Conservation (phyloP, 2,888 invertebrate species). For the Lycocerus yunnanus region DNA sequence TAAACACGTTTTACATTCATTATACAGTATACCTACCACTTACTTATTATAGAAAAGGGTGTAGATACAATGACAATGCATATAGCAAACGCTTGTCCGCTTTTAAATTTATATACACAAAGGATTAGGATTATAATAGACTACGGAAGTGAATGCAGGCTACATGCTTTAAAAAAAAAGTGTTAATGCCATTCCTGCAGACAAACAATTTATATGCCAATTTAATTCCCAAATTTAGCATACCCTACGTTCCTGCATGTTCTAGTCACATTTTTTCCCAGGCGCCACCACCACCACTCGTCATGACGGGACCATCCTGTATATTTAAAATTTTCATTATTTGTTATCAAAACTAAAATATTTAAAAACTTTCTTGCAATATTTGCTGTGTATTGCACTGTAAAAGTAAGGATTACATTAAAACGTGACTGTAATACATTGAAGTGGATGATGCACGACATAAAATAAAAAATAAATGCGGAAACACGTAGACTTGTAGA, state of each 20-base stretch:
- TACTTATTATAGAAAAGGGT: conserved; percentile 35
- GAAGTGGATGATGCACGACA: background rate
- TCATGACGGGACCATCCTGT: background rate
- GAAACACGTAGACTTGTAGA: background rate
- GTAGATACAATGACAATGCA: conserved; percentile 24
- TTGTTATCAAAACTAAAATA: background rate
- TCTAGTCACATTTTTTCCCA: background rate
- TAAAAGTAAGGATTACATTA: background rate
- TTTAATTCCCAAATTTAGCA: background rate
- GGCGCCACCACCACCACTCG: background rate
- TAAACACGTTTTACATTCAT: conserved; percentile 46
- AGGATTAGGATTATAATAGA: conserved; percentile 32
- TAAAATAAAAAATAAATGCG: conserved; percentile 1
- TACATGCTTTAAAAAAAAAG: conserved; percentile 9
- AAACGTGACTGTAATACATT: background rate
- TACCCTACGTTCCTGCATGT: no score
- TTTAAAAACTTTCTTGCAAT: background rate
- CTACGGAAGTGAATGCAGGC: conserved; percentile 23
- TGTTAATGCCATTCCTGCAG: conserved; percentile 17
- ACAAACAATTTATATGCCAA: background rate
- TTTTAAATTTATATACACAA: conserved; percentile 26
- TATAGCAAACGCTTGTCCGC: conserved; percentile 23
- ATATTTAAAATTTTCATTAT: background rate
- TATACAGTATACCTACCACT: conserved; percentile 46
- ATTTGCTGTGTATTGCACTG: background rate